Evolutionary conservation across 2,113 vertebrate species (phyloP), one percentile per base, ranked within the genome.

Genomic region (Ictalurus furcatus): DNA sequence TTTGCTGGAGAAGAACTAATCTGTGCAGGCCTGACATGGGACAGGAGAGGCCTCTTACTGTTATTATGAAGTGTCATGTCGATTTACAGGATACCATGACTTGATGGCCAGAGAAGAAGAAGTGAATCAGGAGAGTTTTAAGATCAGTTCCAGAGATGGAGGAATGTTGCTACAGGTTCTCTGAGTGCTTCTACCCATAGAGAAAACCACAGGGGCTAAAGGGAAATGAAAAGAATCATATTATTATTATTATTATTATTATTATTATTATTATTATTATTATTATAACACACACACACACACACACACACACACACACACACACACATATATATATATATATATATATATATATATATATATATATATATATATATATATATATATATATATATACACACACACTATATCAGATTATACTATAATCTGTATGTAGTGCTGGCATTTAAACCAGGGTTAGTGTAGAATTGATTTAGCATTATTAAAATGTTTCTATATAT

Each of bases 21-120:
- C 95, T 96, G 92, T 95, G 94, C 93, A 94, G 94, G 94, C 94
- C 95, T 96, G 96, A 96, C 95, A 96, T 93, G 92, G 95, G 95
- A 96, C 95, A 96, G 95, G 94, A 95, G 94, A 94, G 95, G 94
- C 94, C 95, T 96, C 95, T 96, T 96, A 96, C 94, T 95, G 94
- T 96, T 96, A 96, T 96, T 96, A 96, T 96, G 95, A 96, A 95
- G 95, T 96, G 96, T 96, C 95, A 93, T 93, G 95, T 96, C 89
- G 92, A 91, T 95, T 96, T 96, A 96, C 94, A 93, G 93, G 91
- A 80, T 93, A 95, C 93, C 85, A 85, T 94, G 94, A 92, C 93
- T 92, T 96, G 95, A 96, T 94, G 95, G 92, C 93, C 94, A 92
- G 93, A 93, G 78, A 83, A 76, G 34, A 88, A 28, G 67, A 21